phyloP scores from a whole-genome alignment of 2,797 vertebrate genomes.

The Podargus strigoides region DNA sequence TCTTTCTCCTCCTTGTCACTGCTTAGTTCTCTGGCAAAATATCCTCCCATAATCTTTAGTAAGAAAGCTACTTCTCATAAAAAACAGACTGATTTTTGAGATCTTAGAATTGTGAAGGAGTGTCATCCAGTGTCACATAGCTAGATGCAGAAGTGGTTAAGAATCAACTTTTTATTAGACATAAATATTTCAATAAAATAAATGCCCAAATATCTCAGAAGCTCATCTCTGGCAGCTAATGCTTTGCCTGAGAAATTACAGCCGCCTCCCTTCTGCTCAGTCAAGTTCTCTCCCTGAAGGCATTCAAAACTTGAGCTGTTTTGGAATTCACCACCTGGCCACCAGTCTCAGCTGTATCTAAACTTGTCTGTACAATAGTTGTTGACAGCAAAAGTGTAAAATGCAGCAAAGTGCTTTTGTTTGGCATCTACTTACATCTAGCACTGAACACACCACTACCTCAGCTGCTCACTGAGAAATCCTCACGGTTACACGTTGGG shows the following conservation, averaged over 20 bases:
- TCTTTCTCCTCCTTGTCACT: not conserved
- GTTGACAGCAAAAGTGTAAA: constrained; percentile 34
- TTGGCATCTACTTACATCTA: not conserved
- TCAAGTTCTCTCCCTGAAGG: constrained; percentile 56
- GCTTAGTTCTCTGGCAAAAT: constrained; percentile 30
- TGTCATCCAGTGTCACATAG: not conserved
- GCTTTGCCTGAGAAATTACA: constrained; percentile 40
- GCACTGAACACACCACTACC: not conserved
- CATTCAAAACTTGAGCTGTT: constrained; percentile 55
- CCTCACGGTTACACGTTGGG: fast-evolving
- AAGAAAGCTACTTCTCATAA: constrained; percentile 9
- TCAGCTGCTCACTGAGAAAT: not conserved
- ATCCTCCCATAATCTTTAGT: not conserved
- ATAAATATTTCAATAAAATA: constrained; percentile 28
- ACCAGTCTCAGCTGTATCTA: constrained; percentile 38
- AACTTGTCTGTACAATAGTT: constrained; percentile 58
- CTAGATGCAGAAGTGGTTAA: not conserved
- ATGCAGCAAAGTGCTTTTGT: not conserved
- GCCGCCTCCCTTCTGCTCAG: constrained; percentile 30
- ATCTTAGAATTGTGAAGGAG: not conserved
- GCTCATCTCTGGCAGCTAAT: constrained; percentile 35
- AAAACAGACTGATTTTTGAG: not conserved
- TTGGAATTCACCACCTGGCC: constrained; percentile 69
- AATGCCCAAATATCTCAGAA: not conserved
- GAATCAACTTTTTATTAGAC: not conserved